A percentile compares a stretch with the other conserved stretches of the same genome.
These are phyloP conservation scores for Meteorus colon DNA, from an alignment of 2,888 invertebrate genomes.

Conservation along the genomic window DNA sequence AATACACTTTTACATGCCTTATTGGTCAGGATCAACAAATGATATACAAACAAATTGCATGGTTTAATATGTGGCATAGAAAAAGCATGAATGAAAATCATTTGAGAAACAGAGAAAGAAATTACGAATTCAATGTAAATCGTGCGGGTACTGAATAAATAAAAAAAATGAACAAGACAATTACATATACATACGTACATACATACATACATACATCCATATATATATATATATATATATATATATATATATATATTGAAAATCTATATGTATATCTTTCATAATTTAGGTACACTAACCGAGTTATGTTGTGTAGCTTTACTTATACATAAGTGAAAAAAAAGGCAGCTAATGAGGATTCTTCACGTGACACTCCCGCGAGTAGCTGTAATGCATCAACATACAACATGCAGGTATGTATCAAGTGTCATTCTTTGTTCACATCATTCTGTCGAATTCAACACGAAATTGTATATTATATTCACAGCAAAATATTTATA, in stretches of 20 bases:
- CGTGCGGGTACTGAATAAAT: constrained; percentile 23
- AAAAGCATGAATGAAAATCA: constrained; percentile 26
- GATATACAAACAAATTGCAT: constrained; percentile 10
- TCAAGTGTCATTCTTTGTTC: not conserved
- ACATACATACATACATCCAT: too few species aligned
- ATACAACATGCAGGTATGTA: not conserved
- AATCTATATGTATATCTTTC: not conserved
- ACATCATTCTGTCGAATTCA: too few species aligned
- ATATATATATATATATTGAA: too few species aligned
- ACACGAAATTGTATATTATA: too few species aligned
- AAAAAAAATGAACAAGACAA: constrained; percentile 19
- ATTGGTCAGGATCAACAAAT: constrained; percentile 59
- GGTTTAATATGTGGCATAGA: not conserved
- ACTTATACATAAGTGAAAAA: not conserved
- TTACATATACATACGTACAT: not conserved
- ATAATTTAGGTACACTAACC: too few species aligned
- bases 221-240: too few species aligned
- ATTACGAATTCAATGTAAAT: constrained; percentile 19
- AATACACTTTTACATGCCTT: constrained; percentile 67
- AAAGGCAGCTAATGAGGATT: not conserved
- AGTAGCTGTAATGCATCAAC: not conserved
- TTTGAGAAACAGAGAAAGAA: constrained; percentile 21
- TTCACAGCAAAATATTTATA: too few species aligned
- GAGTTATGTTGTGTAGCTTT: not conserved
- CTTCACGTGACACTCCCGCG: not conserved